phyloP scores from a whole-genome alignment of 2,797 vertebrate species.

The Rhadinocentrus ornatus region DNA sequence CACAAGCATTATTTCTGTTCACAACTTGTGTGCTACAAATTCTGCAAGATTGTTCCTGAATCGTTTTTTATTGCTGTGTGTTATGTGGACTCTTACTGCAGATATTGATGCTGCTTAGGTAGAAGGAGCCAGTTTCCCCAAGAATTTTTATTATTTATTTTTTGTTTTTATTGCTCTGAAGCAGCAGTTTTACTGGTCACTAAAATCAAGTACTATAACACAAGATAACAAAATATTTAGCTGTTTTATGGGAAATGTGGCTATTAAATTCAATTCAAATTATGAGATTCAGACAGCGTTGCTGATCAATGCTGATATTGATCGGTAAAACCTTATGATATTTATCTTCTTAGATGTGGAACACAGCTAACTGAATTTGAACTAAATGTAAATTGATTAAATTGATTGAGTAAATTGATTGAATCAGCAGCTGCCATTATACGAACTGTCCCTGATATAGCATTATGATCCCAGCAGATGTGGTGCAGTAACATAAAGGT shows the following conservation, averaged over 20 bases:
- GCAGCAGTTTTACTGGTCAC: conserved; percentile 4
- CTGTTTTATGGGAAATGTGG: conserved; percentile 12
- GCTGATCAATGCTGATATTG: conserved; percentile 45
- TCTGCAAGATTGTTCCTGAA: conserved; percentile 24
- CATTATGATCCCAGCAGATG: conserved; percentile 19
- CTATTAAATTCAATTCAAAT: conserved; percentile 21
- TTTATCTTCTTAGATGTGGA: conserved; percentile 44
- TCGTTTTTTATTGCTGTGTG: conserved; percentile 35
- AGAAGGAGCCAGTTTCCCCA: conserved; percentile 24
- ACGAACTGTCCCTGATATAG: not conserved
- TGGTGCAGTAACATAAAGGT: conserved; percentile 11
- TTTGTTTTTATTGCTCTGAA: conserved; percentile 16
- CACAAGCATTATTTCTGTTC: conserved; percentile 24
- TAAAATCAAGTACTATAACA: conserved; percentile 11
- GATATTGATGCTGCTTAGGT: conserved; percentile 45
- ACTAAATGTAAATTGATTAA: conserved; percentile 46
- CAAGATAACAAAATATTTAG: not conserved
- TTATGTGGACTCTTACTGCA: conserved; percentile 22
- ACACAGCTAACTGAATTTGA: conserved; percentile 39
- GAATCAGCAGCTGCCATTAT: conserved; percentile 31
- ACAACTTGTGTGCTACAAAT: conserved; percentile 24
- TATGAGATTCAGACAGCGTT: conserved; percentile 27
- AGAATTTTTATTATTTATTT: conserved; percentile 30
- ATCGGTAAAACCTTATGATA: conserved; percentile 36
- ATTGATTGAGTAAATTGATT: conserved; percentile 43